Evolutionary conservation across 2,888 invertebrate species (phyloP), one percentile per base, ranked within the genome.

Genomic region (Aspidiotus destructor): DNA sequence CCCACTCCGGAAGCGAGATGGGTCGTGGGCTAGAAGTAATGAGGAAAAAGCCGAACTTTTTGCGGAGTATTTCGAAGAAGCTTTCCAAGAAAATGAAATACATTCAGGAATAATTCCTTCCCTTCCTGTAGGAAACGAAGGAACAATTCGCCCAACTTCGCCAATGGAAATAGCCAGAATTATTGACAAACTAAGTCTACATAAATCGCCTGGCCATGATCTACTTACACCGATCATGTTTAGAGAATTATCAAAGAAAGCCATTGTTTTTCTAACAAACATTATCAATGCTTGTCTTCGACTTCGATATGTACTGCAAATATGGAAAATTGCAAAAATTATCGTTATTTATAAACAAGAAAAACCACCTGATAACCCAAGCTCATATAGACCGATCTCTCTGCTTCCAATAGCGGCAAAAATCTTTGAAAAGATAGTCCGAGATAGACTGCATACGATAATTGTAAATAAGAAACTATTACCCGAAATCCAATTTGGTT

Each of bases 401-500:
- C 48, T 48, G 11, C 48, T 48, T 11, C 48, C 6, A n/a, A 48
- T 48, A 13, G 48, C 48, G n/a, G 48, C 48, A 13, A 48, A 48
- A n/a, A 48, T 48, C 48, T 48, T 48, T n/a, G 48, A 48, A 48
- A 48, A 48, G 48, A 48, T 57, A 10, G 11, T 57, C n/a, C 57
- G 11, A 17, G 10, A 15, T 10, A 57, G 57, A 17, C 10, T 57
- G 57, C 15, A 15, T n/a, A n/a, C 57, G 11, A 7, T 57, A 16
- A 57, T 57, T 16, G 16, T 57, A 10, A 16, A 57, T 10, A 57
- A 15, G 16, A 17, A 16, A 15, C 17, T 57, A 15, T n/a, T 57
- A n/a, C 57, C 57, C 10, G 57, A 57, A 16, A 15, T 17, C 10
- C 57, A 57, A 57, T 57, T 57, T 15, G 57, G 57, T 10, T 57